These are phyloP conservation scores for Acronicta psi DNA, from an alignment of 2,888 invertebrate genomes.

Conservation along the genomic window DNA sequence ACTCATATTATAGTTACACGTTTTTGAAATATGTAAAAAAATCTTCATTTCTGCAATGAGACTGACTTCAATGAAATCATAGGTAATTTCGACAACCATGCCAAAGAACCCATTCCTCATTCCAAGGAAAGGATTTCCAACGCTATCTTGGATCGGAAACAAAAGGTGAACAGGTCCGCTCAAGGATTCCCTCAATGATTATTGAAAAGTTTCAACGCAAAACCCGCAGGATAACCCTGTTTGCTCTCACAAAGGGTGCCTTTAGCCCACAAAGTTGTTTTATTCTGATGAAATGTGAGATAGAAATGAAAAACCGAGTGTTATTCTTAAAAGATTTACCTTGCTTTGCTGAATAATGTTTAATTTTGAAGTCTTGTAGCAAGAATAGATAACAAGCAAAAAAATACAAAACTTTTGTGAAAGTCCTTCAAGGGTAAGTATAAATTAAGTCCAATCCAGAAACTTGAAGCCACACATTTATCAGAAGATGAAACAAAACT, in stretches of 20 bases:
- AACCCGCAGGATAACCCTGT: slow-evolving; percentile 65
- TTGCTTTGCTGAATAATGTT: slow-evolving; percentile 43
- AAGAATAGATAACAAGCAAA: background rate
- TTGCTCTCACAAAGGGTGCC: slow-evolving; percentile 69
- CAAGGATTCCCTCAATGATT: slow-evolving; percentile 81
- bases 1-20: no score
- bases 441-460: slow-evolving; percentile 16
- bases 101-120: slow-evolving; percentile 5
- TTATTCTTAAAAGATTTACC: slow-evolving; percentile 64
- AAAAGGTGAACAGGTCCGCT: slow-evolving; percentile 67
- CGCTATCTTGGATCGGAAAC: slow-evolving; percentile 55
- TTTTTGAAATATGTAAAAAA: no score
- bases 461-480: slow-evolving; percentile 19
- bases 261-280: slow-evolving; percentile 65
- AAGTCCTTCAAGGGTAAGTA: no score
- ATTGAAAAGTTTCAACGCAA: slow-evolving; percentile 77
- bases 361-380: slow-evolving; percentile 19
- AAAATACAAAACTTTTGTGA: no score
- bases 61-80: no score
- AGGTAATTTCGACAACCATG: slow-evolving; percentile 9
- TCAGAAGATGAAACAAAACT: slow-evolving; percentile 25
- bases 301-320: slow-evolving; percentile 66
- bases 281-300: slow-evolving; percentile 72
- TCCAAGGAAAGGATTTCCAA: slow-evolving; percentile 39
- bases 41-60: no score